A percentile compares a stretch with the other conserved stretches of the same genome.
These are phyloP conservation scores for Tiliacea citrago DNA, from an alignment of 2,888 invertebrate genomes.

Conservation along the genomic window DNA sequence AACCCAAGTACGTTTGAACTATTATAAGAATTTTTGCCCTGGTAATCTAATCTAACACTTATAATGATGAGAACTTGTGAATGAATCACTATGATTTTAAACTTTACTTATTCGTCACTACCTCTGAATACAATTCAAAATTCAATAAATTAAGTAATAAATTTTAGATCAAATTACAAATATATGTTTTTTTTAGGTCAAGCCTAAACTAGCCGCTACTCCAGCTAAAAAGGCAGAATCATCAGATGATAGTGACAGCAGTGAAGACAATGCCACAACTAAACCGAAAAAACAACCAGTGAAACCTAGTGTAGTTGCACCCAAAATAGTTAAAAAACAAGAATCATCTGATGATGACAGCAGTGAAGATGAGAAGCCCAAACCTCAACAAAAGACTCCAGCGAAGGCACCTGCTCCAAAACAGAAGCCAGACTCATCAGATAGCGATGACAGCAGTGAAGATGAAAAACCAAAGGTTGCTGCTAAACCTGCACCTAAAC, in stretches of 20 bases:
- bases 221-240: conserved; percentile 66
- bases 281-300: conserved; percentile 72
- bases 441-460: conserved; percentile 78
- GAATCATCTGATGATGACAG: conserved; percentile 76
- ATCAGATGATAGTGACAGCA: conserved; percentile 75
- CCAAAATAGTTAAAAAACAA: conserved; percentile 71
- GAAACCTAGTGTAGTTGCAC: conserved; percentile 69
- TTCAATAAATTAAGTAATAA: not conserved
- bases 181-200: conserved; percentile 44
- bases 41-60: conserved; percentile 27
- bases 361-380: conserved; percentile 80
- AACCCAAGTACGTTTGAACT: conserved; percentile 66
- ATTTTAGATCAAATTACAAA: not conserved
- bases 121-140: conserved; percentile 75
- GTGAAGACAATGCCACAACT: conserved; percentile 70
- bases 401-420: conserved; percentile 64
- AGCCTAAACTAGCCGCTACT: conserved; percentile 54
- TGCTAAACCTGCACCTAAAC: conserved; percentile 64
- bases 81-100: conserved; percentile 76
- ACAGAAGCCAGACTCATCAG: conserved; percentile 60
- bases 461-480: conserved; percentile 77
- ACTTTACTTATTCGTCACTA: conserved; percentile 82
- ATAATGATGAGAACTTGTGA: conserved; percentile 76
- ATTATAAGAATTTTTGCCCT: not conserved
- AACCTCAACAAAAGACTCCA: conserved; percentile 65